phyloP scores from a whole-genome alignment of 2,888 invertebrate species.

The Orthosia gracilis region DNA sequence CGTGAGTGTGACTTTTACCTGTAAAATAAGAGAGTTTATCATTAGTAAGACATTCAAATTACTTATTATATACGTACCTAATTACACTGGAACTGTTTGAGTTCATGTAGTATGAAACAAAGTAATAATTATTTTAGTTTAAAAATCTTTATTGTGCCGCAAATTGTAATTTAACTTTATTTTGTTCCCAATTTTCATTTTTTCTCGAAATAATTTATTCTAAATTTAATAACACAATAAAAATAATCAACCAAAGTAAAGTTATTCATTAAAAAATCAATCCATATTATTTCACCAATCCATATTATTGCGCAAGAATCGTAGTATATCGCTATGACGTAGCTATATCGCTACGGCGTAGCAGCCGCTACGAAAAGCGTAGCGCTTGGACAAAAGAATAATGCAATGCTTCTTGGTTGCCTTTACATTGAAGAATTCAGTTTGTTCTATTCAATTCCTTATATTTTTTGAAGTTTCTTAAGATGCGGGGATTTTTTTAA shows the following conservation, averaged over 20 bases:
- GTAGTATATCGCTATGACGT: conserved; percentile 46
- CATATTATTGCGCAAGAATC: not conserved
- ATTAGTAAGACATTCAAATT: not conserved
- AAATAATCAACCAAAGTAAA: conserved; percentile 38
- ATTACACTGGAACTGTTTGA: not conserved
- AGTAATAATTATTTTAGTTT: too few relatives aligned
- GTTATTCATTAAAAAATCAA: conserved; percentile 44
- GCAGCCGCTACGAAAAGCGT: conserved; percentile 60
- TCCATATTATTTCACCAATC: conserved; percentile 34
- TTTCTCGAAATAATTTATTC: not conserved
- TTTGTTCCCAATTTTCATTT: not conserved
- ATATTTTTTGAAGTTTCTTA: conserved; percentile 51
- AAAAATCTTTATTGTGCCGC: not conserved
- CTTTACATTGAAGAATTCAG: conserved; percentile 58
- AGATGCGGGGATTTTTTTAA: conserved; percentile 49
- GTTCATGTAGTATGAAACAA: not conserved
- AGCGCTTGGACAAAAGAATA: conserved; percentile 62
- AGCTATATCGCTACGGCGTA: conserved; percentile 53
- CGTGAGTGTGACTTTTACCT: conserved; percentile 38
- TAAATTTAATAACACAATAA: not conserved
- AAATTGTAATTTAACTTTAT: not conserved
- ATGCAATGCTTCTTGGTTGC: conserved; percentile 61
- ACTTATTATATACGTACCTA: not conserved
- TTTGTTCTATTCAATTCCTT: conserved; percentile 52
- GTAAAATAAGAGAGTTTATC: conserved; percentile 20